phyloP scores from a whole-genome alignment of 2,113 vertebrate species.

The Peromyscus californicus region DNA sequence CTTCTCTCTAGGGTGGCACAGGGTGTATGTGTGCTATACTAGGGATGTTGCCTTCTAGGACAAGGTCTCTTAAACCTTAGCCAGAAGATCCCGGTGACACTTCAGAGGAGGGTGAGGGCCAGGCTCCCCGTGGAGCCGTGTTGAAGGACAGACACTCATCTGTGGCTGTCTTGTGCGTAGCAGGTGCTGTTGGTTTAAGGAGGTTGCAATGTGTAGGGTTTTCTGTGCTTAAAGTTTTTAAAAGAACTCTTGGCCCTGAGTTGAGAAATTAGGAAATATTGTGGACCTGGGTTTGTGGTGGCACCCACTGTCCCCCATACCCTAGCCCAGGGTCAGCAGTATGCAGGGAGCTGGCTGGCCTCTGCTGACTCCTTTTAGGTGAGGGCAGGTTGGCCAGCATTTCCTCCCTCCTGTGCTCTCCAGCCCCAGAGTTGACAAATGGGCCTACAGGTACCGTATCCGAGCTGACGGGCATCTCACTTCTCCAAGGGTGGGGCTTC shows the following conservation, averaged over 20 bases:
- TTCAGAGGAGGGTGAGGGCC: constrained; percentile 4
- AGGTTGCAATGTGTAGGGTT: background rate
- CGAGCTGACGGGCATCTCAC: background rate
- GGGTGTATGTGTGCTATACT: constrained; percentile 75
- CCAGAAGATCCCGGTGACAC: constrained; percentile 84
- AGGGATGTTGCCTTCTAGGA: constrained; percentile 83
- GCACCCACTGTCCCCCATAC: background rate
- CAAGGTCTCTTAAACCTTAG: constrained; percentile 86
- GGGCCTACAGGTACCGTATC: too few relatives aligned
- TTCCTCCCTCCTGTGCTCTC: background rate
- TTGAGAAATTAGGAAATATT: background rate
- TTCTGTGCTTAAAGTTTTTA: background rate
- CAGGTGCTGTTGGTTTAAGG: background rate
- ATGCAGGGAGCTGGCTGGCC: background rate
- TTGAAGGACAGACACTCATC: background rate
- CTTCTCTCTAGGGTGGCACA: constrained; percentile 79
- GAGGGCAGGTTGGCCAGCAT: background rate
- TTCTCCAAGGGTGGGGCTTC: background rate
- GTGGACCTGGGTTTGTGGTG: background rate
- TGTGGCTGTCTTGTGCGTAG: background rate
- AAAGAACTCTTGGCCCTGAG: background rate
- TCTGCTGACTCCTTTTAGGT: background rate
- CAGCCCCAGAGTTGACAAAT: background rate
- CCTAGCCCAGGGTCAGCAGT: background rate
- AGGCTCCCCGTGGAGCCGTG: background rate